A percentile compares a stretch with the other conserved stretches of the same genome.
Conservation (phyloP, 1,140 invertebrate genomes). For the Apis laboriosa region DNA sequence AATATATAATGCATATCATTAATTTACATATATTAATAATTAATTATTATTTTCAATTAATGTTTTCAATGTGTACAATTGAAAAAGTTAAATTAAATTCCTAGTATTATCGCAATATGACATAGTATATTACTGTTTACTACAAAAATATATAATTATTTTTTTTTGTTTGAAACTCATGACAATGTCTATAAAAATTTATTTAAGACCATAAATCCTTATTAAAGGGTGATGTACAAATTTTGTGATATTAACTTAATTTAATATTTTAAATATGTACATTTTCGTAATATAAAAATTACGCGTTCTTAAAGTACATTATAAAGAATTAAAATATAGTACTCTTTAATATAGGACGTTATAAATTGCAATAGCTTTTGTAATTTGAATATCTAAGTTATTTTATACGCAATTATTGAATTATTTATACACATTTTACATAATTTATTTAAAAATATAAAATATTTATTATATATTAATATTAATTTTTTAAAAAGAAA, state of each 20-base stretch:
- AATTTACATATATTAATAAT: background rate
- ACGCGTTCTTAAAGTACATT: conserved; percentile 20
- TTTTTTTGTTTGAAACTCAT: conserved; percentile 1
- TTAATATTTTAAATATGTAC: conserved; percentile 33
- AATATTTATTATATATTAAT: conserved; percentile 30
- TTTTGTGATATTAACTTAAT: conserved; percentile 28
- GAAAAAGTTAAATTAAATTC: background rate
- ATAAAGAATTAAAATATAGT: conserved; percentile 15
- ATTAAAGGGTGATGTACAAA: background rate
- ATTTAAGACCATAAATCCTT: conserved; percentile 17
- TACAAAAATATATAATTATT: conserved; percentile 17
- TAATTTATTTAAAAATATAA: conserved; percentile 26
- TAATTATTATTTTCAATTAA: background rate
- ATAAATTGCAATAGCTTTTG: conserved; percentile 7
- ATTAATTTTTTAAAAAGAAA: conserved; percentile 16
- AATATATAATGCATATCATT: background rate
- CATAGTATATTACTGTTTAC: background rate
- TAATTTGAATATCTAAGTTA: background rate
- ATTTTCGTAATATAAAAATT: conserved; percentile 22
- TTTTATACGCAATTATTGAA: background rate
- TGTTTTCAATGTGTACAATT: background rate
- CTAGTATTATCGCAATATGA: background rate
- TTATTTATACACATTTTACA: conserved; percentile 32
- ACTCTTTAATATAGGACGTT: background rate
- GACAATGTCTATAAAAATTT: conserved; percentile 4